Base-by-base conservation (phyloP, 1,140 invertebrate genomes). In the Caenorhabditis tropicalis region DNA sequence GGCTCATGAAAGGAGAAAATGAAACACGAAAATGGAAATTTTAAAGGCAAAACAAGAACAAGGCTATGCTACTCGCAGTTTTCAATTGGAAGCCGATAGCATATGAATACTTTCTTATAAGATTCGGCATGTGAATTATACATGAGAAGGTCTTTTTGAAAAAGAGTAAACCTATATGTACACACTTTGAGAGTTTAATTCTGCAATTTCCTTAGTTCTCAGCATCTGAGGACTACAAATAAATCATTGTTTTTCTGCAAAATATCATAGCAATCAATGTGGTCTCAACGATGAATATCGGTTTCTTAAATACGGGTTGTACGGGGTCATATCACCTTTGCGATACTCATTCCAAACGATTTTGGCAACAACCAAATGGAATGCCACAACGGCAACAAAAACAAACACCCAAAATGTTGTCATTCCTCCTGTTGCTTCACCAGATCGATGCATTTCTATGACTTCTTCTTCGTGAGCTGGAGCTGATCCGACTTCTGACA, bases 311-410 rank as follows among this genome's bases (percentile, higher is more conserved):
- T 84, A 86, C 6, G 85, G 82, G 29, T 87, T 87, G 60, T 87
- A 87, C 1, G 85, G 85, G 31, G 81, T 87, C 60, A 82, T 87
- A 21, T 87, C 86, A 27, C 79, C 86, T 70, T 85, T 83, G 15
- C 79, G 24, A 83, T 82, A 96, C 91, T 97, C 96, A 88, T 56
- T 74, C 83, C 96, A 95, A 86, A 98, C 96, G 80, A 98, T 93
- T 92, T 96, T 96, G 92, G 95, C 96, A 10, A 98, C 93, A 92
- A 98, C 98, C 85, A 98, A 92, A 92, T 98, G 96, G 92, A 98
- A 98, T 86, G 97, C 93, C 85, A 96, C 93, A 87, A 98, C 96
- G 82, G 98, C 93, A 90, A 95, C 94, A 89, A 94, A 94, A 87
- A 98, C 95, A 21, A 95, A 94, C 0, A 96, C 94, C 96, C 96